phyloP scores from a whole-genome alignment of 92 coral and sea anemone genomes.

The Phenganax subtilis region DNA sequence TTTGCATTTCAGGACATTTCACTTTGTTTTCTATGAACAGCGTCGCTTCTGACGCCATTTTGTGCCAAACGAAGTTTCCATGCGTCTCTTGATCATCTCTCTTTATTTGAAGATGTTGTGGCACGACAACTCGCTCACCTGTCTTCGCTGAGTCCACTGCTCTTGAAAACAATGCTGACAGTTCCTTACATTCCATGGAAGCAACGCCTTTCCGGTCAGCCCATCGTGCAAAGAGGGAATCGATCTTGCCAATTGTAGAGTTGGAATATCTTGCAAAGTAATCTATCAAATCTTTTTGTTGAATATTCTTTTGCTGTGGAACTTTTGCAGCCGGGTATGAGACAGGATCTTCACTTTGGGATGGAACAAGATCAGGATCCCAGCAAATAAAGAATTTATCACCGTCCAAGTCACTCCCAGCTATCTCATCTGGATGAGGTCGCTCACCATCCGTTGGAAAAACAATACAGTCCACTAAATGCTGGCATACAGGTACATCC shows the following conservation, averaged over 20 bases:
- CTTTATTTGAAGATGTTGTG: constrained; percentile 32
- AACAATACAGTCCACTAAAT: constrained; percentile 84
- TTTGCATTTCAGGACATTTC: constrained; percentile 18
- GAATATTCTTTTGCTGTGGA: constrained; percentile 29
- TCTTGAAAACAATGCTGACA: constrained; percentile 72
- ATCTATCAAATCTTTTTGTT: constrained; percentile 56
- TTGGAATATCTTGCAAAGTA: constrained; percentile 71
- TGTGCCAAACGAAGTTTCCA: constrained; percentile 70
- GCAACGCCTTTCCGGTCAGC: constrained; percentile 74
- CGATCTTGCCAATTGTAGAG: constrained; percentile 58
- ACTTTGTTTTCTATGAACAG: constrained; percentile 52
- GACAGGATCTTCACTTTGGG: constrained; percentile 46
- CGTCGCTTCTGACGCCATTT: constrained; percentile 52
- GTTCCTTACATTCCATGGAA: constrained; percentile 58
- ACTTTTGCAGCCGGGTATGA: constrained; percentile 67
- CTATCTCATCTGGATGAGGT: constrained; percentile 89
- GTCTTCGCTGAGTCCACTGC: constrained; percentile 89
- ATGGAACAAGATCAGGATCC: constrained; percentile 74
- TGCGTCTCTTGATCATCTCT: constrained; percentile 24
- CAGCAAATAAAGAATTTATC: constrained; percentile 85
- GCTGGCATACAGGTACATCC: constrained; percentile 59
- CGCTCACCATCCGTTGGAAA: constrained; percentile 76
- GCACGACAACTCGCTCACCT: constrained; percentile 65
- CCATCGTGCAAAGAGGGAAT: constrained; percentile 60
- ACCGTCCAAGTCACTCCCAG: constrained; percentile 89